Evolutionary conservation across 2,888 invertebrate species (phyloP).

Genomic region (Acanthosoma haemorrhoidale): DNA sequence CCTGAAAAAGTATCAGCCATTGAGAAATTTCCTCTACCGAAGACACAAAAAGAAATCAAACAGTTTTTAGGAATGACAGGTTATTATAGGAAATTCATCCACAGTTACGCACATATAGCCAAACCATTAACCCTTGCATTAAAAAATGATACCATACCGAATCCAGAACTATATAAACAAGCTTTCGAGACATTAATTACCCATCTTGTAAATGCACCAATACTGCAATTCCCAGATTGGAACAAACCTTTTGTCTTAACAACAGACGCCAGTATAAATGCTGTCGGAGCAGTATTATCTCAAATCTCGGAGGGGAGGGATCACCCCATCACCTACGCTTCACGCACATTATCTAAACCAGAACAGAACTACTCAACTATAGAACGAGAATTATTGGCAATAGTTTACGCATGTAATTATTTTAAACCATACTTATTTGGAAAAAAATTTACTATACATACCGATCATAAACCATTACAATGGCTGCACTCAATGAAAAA

Average conservation of each 20-base stretch:
- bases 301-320: slow-evolving; percentile 42
- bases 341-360: slow-evolving; percentile 42
- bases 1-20: slow-evolving; percentile 21
- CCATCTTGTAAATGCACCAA: slow-evolving; percentile 23
- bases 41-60: slow-evolving; percentile 26
- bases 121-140: slow-evolving; percentile 37
- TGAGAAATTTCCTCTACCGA: slow-evolving; percentile 25
- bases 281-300: slow-evolving; percentile 43
- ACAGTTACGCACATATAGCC: neutral
- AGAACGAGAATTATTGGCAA: neutral
- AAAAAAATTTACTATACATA: neutral
- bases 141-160: slow-evolving; percentile 37
- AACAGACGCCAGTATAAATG: slow-evolving; percentile 43
- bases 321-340: slow-evolving; percentile 43
- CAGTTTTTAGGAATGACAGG: slow-evolving; percentile 42
- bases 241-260: slow-evolving; percentile 28
- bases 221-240: slow-evolving; percentile 34
- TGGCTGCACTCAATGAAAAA: neutral
- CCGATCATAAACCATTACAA: neutral
- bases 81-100: slow-evolving; percentile 43
- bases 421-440: slow-evolving; percentile 2
- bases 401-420: neutral
- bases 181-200: no score
- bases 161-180: neutral
- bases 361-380: slow-evolving; percentile 40